phyloP scores from a whole-genome alignment of 2,113 vertebrate species.

The Clupea harengus region DNA sequence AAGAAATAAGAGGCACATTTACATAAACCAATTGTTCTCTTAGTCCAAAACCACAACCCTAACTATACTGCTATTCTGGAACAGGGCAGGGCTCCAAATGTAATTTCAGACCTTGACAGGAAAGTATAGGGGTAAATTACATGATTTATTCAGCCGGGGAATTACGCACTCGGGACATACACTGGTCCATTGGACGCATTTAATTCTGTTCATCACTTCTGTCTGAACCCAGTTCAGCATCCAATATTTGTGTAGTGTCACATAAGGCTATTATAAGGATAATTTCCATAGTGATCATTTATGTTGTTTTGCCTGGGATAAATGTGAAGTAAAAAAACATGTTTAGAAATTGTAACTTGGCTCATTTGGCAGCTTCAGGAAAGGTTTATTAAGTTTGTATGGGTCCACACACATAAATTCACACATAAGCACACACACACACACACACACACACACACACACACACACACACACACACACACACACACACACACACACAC shows the following conservation, averaged over 20 bases:
- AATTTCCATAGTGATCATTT: neutral
- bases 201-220: neutral
- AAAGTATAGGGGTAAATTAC: slow-evolving; percentile 11
- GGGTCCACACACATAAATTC: neutral
- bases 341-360: neutral
- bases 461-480: neutral
- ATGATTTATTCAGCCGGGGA: slow-evolving; percentile 22
- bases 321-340: neutral
- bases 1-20: slow-evolving; percentile 12
- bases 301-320: neutral
- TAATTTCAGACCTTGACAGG: slow-evolving; percentile 38
- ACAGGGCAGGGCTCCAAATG: slow-evolving; percentile 1
- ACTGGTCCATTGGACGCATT: slow-evolving; percentile 21
- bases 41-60: slow-evolving; percentile 29
- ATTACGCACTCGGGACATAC: slow-evolving; percentile 21
- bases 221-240: neutral
- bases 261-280: neutral
- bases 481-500: neutral
- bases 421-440: neutral
- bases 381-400: neutral
- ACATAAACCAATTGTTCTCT: slow-evolving; percentile 32
- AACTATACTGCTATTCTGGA: slow-evolving; percentile 10
- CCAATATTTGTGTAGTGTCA: neutral
- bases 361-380: neutral
- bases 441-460: neutral